Percentiles rank a stretch among this genome's conserved stretches.
These are phyloP conservation scores for Sphaerolaimus hirsutus DNA, from an alignment of 2,888 invertebrate species.

Conservation along the genomic window DNA sequence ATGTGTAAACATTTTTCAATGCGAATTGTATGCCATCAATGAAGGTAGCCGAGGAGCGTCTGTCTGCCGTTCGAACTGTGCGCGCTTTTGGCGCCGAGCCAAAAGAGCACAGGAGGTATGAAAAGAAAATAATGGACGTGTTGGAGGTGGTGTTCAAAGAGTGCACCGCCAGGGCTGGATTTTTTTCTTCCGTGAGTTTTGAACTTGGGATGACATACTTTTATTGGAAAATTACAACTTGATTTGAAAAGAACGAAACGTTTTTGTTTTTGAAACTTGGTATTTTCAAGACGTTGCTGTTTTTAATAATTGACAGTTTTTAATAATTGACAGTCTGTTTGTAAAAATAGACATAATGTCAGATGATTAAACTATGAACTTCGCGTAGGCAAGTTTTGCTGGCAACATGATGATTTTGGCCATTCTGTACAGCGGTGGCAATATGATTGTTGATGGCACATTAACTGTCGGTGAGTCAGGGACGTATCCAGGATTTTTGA, in stretches of 20 bases:
- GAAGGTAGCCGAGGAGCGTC: conserved; percentile 53
- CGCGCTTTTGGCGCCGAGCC: conserved; percentile 64
- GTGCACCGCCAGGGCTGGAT: conserved; percentile 54
- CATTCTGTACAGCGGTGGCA: conserved; percentile 71
- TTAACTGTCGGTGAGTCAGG: conserved; percentile 38
- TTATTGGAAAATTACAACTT: no score
- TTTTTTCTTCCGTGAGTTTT: conserved; percentile 49
- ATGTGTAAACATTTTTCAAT: no score
- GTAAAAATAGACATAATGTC: no score
- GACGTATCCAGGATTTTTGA: no score
- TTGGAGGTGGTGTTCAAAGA: conserved; percentile 55
- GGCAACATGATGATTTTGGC: conserved; percentile 69
- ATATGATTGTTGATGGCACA: conserved; percentile 53
- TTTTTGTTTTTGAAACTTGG: no score
- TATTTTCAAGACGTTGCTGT: no score
- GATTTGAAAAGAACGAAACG: no score
- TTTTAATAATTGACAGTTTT: no score
- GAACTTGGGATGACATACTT: neutral
- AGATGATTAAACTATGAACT: no score
- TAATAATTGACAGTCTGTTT: no score
- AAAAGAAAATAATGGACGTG: conserved; percentile 41
- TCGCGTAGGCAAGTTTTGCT: conserved; percentile 59
- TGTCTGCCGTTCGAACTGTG: conserved; percentile 68
- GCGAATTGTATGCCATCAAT: no score
- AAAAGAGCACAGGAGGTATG: conserved; percentile 45